phyloP scores from a whole-genome alignment of 2,113 vertebrate species.

The Pithys albifrons region DNA sequence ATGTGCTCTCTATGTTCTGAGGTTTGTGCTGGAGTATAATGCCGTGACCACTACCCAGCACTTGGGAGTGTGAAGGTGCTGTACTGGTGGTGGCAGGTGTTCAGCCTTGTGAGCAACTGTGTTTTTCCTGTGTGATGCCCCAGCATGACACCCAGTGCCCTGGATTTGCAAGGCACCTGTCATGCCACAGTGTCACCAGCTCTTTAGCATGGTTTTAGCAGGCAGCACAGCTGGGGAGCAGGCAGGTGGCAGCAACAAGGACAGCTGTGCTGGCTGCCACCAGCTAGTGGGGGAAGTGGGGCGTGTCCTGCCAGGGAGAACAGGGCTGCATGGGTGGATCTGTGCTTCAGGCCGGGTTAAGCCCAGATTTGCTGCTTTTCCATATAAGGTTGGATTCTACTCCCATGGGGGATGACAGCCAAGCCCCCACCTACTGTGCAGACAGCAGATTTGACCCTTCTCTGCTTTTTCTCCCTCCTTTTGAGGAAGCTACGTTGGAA shows the following conservation, averaged over 20 bases:
- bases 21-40: background rate
- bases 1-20: background rate
- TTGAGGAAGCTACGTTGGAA: background rate
- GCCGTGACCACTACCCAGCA: fast-evolving
- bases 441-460: background rate
- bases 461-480: background rate
- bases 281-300: fast-evolving
- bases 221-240: background rate
- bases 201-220: background rate
- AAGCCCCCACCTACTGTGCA: background rate
- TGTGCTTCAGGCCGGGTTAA: background rate
- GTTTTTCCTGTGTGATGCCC: background rate
- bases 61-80: fast-evolving
- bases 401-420: background rate
- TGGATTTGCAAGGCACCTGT: background rate
- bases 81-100: background rate
- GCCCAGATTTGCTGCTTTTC: background rate
- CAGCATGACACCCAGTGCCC: fast-evolving
- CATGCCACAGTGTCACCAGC: conserved; percentile 27
- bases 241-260: background rate
- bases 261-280: background rate
- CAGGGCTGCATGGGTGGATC: background rate
- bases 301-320: fast-evolving
- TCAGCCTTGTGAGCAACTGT: background rate
- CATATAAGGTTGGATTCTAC: conserved; percentile 44